Evolutionary conservation across 1,140 invertebrate genomes (phyloP).

Genomic region (Nephotettix cincticeps): DNA sequence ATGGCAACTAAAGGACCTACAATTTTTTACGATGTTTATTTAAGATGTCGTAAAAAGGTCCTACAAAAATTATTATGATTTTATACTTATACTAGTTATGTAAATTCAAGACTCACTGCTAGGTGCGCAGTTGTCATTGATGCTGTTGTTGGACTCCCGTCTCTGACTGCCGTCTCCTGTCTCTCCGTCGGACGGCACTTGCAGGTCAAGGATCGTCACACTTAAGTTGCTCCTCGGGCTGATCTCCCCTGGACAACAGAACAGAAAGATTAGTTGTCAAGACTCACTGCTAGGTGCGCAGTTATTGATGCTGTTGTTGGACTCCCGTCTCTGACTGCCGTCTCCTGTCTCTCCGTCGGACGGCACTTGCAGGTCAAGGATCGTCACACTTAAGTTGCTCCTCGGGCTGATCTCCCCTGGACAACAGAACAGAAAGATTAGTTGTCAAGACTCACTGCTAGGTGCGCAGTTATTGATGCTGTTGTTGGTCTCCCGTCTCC

Average conservation of each 20-base stretch:
- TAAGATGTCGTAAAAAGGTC: no score
- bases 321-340: background rate
- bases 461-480: constrained; percentile 24
- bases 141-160: constrained; percentile 13
- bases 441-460: constrained; percentile 26
- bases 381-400: constrained; percentile 33
- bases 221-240: constrained; percentile 33
- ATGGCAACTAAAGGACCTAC: no score
- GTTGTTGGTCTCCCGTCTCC: constrained; percentile 10
- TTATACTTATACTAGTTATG: no score
- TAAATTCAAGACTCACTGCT: constrained; percentile 26
- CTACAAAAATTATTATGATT: no score
- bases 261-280: no score
- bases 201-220: constrained; percentile 33
- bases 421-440: no score
- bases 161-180: constrained; percentile 4
- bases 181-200: constrained; percentile 25
- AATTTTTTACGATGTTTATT: no score
- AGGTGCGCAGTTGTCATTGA: constrained; percentile 25
- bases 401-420: constrained; percentile 31
- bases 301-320: constrained; percentile 23
- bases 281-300: constrained; percentile 28
- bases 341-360: constrained; percentile 23
- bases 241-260: constrained; percentile 25
- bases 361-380: constrained; percentile 30